These are phyloP conservation scores for Aplysina aerophoba DNA, from an alignment of 37 sponge, comb jelly and placozoan species.

Conservation along the genomic window DNA sequence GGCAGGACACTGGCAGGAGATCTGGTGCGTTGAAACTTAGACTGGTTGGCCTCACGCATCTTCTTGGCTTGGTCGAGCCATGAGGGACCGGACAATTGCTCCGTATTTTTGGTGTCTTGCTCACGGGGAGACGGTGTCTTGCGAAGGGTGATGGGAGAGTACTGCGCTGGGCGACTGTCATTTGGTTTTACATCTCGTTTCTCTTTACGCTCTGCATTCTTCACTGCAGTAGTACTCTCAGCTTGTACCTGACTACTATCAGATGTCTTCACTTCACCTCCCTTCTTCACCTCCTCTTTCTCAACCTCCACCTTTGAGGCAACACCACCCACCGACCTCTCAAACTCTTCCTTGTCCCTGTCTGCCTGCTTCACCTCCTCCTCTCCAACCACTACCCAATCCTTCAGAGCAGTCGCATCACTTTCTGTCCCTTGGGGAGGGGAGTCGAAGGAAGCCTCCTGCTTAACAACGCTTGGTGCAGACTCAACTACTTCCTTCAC, in stretches of 20 bases:
- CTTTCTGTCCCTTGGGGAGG: background rate
- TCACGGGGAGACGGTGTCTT: conserved; percentile 20
- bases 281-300: conserved; percentile 5
- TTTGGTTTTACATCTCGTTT: conserved; percentile 26
- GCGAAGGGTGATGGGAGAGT: background rate
- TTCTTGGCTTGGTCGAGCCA: conserved; percentile 26
- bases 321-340: background rate
- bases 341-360: conserved; percentile 9
- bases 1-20: background rate
- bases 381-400: conserved; percentile 19
- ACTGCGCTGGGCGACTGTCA: background rate
- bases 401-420: background rate
- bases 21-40: background rate
- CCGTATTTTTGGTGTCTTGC: background rate
- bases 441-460: background rate
- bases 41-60: conserved; percentile 20
- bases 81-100: conserved; percentile 16
- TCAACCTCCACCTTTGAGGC: background rate
- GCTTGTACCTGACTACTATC: conserved; percentile 4
- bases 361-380: conserved; percentile 19
- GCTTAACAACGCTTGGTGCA: background rate
- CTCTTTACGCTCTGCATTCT: conserved; percentile 21
- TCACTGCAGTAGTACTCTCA: background rate
- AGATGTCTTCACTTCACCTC: background rate
- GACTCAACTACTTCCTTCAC: background rate